Evolutionary conservation across 2,113 vertebrate genomes (phyloP).

Genomic region (Stictonetta naevosa): DNA sequence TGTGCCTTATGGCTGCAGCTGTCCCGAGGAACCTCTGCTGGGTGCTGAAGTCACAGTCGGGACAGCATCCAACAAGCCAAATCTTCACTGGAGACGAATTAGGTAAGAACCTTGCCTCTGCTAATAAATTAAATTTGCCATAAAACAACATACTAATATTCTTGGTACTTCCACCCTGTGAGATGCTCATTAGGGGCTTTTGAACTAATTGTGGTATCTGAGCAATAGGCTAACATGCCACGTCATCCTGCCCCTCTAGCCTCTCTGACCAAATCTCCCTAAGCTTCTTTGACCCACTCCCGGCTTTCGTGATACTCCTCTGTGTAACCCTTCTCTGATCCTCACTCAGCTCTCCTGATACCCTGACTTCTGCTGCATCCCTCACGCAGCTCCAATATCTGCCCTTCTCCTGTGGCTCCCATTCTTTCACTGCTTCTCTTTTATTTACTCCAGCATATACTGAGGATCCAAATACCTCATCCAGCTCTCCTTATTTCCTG

Average conservation of each 20-base stretch:
- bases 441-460: background rate
- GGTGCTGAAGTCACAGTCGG: background rate
- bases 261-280: constrained; percentile 8
- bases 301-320: constrained; percentile 5
- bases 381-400: background rate
- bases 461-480: background rate
- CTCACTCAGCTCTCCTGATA: constrained; percentile 26
- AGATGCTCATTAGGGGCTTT: background rate
- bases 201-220: background rate
- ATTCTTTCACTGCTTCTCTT: background rate
- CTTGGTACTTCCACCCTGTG: background rate
- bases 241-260: background rate
- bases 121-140: background rate
- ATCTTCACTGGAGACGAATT: background rate
- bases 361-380: background rate
- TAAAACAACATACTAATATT: background rate
- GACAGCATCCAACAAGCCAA: background rate
- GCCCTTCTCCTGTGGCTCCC: background rate
- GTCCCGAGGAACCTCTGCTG: background rate
- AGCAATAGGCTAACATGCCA: background rate
- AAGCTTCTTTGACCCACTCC: constrained; percentile 28
- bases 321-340: constrained; percentile 32
- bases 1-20: background rate
- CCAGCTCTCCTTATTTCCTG: background rate
- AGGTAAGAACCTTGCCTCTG: background rate